A percentile compares a stretch with the other conserved stretches of the same genome.
These are phyloP conservation scores for Nyctereutes procyonoides DNA, from an alignment of 2,113 vertebrate species.

Conservation along the genomic window DNA sequence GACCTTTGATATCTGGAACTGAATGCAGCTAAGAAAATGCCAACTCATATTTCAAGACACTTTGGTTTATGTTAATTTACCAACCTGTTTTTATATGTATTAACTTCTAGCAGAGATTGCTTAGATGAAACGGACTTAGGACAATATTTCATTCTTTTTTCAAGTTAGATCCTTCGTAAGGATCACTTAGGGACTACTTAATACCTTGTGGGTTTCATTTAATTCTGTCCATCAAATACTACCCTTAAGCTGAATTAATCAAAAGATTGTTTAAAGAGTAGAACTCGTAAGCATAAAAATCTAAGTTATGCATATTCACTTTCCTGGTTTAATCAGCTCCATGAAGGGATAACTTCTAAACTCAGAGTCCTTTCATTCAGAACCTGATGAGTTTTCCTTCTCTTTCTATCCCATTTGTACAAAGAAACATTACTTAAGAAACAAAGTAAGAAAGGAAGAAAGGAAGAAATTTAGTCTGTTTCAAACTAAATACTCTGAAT, in stretches of 20 bases:
- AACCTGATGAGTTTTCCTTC: background rate
- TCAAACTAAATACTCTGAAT: background rate
- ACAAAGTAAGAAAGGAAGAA: background rate
- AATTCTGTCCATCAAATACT: slow-evolving; percentile 46
- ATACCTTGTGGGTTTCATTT: slow-evolving; percentile 13
- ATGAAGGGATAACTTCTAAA: background rate
- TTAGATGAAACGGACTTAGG: background rate
- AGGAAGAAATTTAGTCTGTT: too few species aligned
- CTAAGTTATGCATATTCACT: background rate
- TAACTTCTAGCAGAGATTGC: background rate
- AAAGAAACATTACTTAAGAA: background rate
- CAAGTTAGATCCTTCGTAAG: background rate
- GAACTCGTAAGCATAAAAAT: background rate
- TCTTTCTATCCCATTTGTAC: background rate
- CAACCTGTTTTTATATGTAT: background rate
- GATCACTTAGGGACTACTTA: background rate
- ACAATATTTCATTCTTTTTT: background rate
- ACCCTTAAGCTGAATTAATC: slow-evolving; percentile 29
- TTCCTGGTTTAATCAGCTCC: background rate
- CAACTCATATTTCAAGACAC: background rate
- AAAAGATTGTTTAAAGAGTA: background rate
- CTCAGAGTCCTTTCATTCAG: background rate
- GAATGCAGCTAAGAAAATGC: slow-evolving; percentile 2
- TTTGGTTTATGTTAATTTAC: slow-evolving; percentile 4
- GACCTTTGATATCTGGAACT: background rate